A percentile compares a stretch with the other conserved stretches of the same genome.
Conservation (phyloP, 2,888 invertebrate species). For the Apomyelois bistriatella region DNA sequence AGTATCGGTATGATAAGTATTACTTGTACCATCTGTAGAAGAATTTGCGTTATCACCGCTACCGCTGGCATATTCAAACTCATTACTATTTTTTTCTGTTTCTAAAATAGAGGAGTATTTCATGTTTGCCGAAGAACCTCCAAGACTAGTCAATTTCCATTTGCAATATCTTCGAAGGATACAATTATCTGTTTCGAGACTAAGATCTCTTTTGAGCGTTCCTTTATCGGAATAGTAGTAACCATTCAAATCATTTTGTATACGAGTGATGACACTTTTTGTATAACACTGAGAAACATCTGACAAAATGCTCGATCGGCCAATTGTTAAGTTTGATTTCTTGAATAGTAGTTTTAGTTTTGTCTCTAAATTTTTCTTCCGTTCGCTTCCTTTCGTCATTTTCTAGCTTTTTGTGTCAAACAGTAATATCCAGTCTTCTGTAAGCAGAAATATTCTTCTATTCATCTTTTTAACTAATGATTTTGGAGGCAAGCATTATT, state of each 20-base stretch:
- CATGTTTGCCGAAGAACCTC: constrained; percentile 34
- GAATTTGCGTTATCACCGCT: constrained; percentile 45
- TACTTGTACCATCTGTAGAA: constrained; percentile 15
- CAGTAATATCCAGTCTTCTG: constrained; percentile 43
- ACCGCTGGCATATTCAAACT: constrained; percentile 39
- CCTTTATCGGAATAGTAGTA: constrained; percentile 36
- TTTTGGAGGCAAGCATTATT: not conserved
- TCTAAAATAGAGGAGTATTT: constrained; percentile 39
- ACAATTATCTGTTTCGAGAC: constrained; percentile 63
- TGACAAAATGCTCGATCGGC: constrained; percentile 51
- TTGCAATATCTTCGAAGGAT: constrained; percentile 49
- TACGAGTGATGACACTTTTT: constrained; percentile 35
- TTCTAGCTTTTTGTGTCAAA: constrained; percentile 12
- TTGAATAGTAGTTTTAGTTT: constrained; percentile 48
- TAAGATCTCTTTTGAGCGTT: constrained; percentile 53
- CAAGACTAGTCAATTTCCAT: constrained; percentile 38
- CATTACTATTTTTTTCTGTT: constrained; percentile 37
- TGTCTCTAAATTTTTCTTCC: constrained; percentile 31
- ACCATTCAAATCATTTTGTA: constrained; percentile 42
- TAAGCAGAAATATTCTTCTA: constrained; percentile 63
- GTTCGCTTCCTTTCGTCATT: constrained; percentile 44
- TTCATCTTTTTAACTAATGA: constrained; percentile 37
- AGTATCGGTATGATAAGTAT: constrained; percentile 35
- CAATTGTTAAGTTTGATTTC: constrained; percentile 47
- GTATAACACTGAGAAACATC: constrained; percentile 39